Evolutionary conservation across 2,113 vertebrate species (phyloP), one percentile per base, ranked within the genome.

Genomic region (Laticauda colubrina): DNA sequence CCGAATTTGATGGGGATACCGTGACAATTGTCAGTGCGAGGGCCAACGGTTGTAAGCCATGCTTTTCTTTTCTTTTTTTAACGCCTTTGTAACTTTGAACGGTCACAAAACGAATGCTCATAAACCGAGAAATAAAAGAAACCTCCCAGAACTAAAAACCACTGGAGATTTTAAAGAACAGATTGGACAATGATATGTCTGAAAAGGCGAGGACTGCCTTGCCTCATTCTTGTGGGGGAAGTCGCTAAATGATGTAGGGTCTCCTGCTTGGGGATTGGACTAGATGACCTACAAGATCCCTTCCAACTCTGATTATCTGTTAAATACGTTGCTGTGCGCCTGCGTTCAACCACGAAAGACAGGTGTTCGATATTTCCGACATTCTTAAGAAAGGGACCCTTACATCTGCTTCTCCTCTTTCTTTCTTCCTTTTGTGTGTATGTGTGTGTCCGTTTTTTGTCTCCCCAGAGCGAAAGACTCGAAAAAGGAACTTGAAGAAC

Each of bases 401-500:
- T 95, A 89, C 45, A 90, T 94, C 29, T 88, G 96, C 88, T 94
- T 23, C 54, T 53, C 23, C 54, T 39, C 55, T 5, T 48, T 61
- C 24, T 18, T 53, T 8, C 4, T 87, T 61, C 24, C 8, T 20
- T 96, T 94, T 20, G 21, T 96, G 97, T 53, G 9, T 12, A 5
- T 53, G 48, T 51, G 48, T 53, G 9, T 53, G 51, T 53, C 6
- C 5, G 51, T 53, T 53, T 96, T 96, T 97, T 97, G 97, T 97
- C 96, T 97, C 98, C 99, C 94, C 98, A 99, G 99, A 99, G 99
- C 98, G 99, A 99, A 98, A 99, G 98, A 99, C 98, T 99, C 99
- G 99, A 99, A 98, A 99, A 99, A 98, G 99, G 99, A 99, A 99
- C 99, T 98, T 99, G 99, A 99, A 99, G 98, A 98, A 96, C 96